Conservation (phyloP, 2,113 vertebrate species). For the Bubo blakistoni region DNA sequence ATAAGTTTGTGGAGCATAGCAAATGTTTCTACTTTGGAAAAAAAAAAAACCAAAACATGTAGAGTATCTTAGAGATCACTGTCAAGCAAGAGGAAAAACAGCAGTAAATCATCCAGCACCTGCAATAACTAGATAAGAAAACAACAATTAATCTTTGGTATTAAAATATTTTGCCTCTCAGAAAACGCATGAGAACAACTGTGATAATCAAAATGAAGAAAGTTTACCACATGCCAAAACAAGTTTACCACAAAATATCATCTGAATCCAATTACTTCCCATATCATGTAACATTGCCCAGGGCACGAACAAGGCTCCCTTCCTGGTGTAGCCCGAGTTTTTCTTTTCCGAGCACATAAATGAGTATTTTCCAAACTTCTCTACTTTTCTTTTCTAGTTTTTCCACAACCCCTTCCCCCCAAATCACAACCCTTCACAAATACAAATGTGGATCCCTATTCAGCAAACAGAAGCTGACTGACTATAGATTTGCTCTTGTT, state of each 20-base stretch:
- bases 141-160: constrained; percentile 35
- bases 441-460: background rate
- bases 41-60: background rate
- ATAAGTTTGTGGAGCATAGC: background rate
- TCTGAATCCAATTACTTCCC: constrained; percentile 36
- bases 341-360: background rate
- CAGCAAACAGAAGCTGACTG: background rate
- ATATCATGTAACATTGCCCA: background rate
- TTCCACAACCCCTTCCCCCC: background rate
- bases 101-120: constrained; percentile 17
- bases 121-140: constrained; percentile 42
- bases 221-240: constrained; percentile 9
- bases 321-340: background rate
- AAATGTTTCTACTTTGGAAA: background rate
- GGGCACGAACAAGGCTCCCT: background rate
- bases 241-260: constrained; percentile 22
- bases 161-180: constrained; percentile 36
- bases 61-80: background rate
- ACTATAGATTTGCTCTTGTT: background rate
- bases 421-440: background rate
- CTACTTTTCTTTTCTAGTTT: background rate
- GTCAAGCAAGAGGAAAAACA: background rate
- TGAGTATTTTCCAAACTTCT: background rate
- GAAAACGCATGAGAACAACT: constrained; percentile 7
- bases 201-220: constrained; percentile 38